phyloP scores from a whole-genome alignment of 2,113 vertebrate genomes.

The Ceyx cyanopectus region DNA sequence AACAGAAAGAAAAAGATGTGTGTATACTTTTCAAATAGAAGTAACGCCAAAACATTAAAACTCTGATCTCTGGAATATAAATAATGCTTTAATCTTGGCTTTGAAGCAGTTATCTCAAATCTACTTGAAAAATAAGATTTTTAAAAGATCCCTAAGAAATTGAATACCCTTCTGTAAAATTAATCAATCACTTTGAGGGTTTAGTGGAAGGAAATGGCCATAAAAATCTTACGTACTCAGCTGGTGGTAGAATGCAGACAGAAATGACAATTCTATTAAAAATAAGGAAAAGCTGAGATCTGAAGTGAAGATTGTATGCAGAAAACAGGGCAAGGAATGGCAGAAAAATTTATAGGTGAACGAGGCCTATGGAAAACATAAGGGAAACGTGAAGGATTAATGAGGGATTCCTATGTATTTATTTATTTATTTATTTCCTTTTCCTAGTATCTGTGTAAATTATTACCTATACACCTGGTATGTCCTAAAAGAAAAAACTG shows the following conservation, averaged over 20 bases:
- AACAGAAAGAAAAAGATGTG: constrained; percentile 13
- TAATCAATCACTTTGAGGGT: constrained; percentile 90
- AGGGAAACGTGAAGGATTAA: constrained; percentile 75
- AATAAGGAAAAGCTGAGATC: constrained; percentile 65
- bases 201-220: constrained; percentile 80
- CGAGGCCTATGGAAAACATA: constrained; percentile 51
- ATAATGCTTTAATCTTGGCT: constrained; percentile 62
- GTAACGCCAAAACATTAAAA: constrained; percentile 62
- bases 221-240: constrained; percentile 87
- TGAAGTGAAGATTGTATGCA: constrained; percentile 42
- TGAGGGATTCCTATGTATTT: constrained; percentile 16
- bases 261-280: constrained; percentile 77
- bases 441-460: constrained; percentile 78
- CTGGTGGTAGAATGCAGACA: constrained; percentile 78
- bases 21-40: constrained; percentile 20
- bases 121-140: constrained; percentile 65
- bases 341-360: constrained; percentile 71
- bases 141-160: constrained; percentile 64
- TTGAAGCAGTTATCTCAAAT: constrained; percentile 65
- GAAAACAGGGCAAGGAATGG: constrained; percentile 59
- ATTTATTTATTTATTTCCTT: constrained; percentile 55
- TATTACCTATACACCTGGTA: constrained; percentile 83
- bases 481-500: constrained; percentile 84
- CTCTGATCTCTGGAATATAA: constrained; percentile 61
- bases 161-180: constrained; percentile 73